Conservation (phyloP, 2,888 invertebrate species). For the Lasius fuliginosus region DNA sequence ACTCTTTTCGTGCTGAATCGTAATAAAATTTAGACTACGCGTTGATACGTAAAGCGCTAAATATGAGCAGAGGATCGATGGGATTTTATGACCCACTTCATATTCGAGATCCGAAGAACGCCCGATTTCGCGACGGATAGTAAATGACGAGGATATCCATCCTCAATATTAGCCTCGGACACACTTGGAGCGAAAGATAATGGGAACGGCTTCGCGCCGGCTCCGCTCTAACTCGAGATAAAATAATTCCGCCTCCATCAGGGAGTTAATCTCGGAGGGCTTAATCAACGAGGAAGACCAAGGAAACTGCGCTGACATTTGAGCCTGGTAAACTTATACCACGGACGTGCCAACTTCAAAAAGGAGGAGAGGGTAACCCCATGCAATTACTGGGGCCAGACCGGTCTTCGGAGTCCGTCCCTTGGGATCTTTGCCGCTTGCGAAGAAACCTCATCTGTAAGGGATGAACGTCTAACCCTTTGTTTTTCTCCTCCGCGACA, state of each 20-base stretch:
- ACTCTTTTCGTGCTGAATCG: neutral
- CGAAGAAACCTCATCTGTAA: conserved; percentile 54
- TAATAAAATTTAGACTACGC: neutral
- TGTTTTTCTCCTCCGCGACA: conserved; percentile 49
- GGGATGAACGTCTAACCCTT: conserved; percentile 49
- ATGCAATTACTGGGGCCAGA: conserved; percentile 70
- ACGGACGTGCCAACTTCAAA: conserved; percentile 73
- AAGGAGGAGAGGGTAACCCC: conserved; percentile 61
- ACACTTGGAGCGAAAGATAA: conserved; percentile 54
- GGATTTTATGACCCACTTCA: neutral
- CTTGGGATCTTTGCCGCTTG: conserved; percentile 38
- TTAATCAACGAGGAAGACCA: conserved; percentile 70
- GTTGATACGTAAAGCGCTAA: neutral
- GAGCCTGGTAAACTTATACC: conserved; percentile 74
- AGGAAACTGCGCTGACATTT: conserved; percentile 66
- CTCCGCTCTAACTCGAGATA: conserved; percentile 58
- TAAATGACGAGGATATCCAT: conserved; percentile 17
- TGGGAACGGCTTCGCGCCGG: conserved; percentile 50
- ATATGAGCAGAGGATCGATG: neutral
- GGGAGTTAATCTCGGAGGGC: conserved; percentile 71
- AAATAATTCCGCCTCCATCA: conserved; percentile 74
- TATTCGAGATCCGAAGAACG: neutral
- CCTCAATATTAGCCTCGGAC: conserved; percentile 22
- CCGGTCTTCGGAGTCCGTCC: conserved; percentile 32
- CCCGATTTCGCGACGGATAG: neutral